phyloP scores from a whole-genome alignment of 2,113 vertebrate species.

The Oncorhynchus clarkii region DNA sequence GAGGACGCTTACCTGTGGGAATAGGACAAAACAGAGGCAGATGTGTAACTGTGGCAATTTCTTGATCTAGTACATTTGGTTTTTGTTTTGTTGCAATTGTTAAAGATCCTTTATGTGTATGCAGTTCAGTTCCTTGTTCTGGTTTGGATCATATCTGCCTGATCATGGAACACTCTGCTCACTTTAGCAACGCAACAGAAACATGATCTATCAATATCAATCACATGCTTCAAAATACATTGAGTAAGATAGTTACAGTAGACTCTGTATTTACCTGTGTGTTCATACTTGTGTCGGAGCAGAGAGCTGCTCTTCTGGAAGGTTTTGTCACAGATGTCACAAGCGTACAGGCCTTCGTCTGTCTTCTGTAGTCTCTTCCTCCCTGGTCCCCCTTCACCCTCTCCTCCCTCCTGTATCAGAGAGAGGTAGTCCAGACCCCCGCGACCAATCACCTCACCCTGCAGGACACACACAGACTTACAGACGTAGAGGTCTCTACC shows the following conservation, averaged over 20 bases:
- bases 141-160: too few relatives aligned
- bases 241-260: neutral
- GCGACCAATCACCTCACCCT: slow-evolving; percentile 65
- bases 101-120: neutral
- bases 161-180: too few relatives aligned
- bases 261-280: slow-evolving; percentile 69
- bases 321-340: slow-evolving; percentile 82
- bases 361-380: slow-evolving; percentile 78
- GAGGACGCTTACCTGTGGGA: slow-evolving; percentile 75
- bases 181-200: too few relatives aligned
- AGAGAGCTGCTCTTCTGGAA: slow-evolving; percentile 85
- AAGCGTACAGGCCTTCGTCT: slow-evolving; percentile 78
- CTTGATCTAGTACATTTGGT: neutral
- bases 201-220: too few relatives aligned
- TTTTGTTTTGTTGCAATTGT: neutral
- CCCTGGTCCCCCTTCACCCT: slow-evolving; percentile 61
- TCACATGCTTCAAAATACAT: too few relatives aligned
- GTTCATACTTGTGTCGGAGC: slow-evolving; percentile 82
- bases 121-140: too few relatives aligned
- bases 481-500: too few relatives aligned
- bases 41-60: neutral
- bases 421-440: slow-evolving; percentile 69
- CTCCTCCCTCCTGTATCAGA: slow-evolving; percentile 69
- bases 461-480: neutral
- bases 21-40: neutral